Evolutionary conservation across 2,113 vertebrate species (phyloP).

Genomic region (Polypterus senegalus): DNA sequence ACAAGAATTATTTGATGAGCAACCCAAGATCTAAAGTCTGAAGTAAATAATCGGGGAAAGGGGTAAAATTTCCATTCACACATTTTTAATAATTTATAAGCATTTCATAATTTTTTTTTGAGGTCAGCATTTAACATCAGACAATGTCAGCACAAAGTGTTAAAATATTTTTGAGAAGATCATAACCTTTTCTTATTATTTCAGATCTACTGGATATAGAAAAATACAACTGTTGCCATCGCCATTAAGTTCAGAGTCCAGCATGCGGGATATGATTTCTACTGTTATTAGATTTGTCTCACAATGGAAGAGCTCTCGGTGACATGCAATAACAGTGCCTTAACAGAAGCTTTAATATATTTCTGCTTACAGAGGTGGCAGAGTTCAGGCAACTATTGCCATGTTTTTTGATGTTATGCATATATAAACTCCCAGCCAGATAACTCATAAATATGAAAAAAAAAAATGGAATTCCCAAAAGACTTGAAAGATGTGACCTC

Average conservation of each 20-base stretch:
- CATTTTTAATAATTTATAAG: not conserved
- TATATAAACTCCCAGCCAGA: conserved; percentile 13
- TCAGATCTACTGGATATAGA: not conserved
- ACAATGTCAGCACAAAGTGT: not conserved
- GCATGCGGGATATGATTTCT: not conserved
- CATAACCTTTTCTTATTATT: conserved; percentile 4
- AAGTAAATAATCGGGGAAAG: too few relatives aligned
- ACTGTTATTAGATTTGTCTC: conserved; percentile 11
- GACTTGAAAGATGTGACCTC: conserved; percentile 1
- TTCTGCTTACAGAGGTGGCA: conserved; percentile 18
- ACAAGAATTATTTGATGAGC: too few relatives aligned
- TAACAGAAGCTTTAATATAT: conserved; percentile 15
- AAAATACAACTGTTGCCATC: conserved; percentile 2
- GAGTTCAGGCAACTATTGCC: conserved; percentile 17
- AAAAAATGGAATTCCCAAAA: conserved; percentile 7
- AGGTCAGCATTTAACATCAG: not conserved
- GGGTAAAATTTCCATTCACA: too few relatives aligned
- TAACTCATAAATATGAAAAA: conserved; percentile 16
- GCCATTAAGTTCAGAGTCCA: conserved; percentile 12
- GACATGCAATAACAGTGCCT: conserved; percentile 14
- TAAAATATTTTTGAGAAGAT: not conserved
- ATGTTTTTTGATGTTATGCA: conserved; percentile 14
- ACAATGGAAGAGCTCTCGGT: conserved; percentile 3
- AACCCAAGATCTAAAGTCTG: too few relatives aligned
- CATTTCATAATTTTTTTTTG: not conserved